phyloP scores from a whole-genome alignment of 2,888 invertebrate species.

The Nomada ferruginata region DNA sequence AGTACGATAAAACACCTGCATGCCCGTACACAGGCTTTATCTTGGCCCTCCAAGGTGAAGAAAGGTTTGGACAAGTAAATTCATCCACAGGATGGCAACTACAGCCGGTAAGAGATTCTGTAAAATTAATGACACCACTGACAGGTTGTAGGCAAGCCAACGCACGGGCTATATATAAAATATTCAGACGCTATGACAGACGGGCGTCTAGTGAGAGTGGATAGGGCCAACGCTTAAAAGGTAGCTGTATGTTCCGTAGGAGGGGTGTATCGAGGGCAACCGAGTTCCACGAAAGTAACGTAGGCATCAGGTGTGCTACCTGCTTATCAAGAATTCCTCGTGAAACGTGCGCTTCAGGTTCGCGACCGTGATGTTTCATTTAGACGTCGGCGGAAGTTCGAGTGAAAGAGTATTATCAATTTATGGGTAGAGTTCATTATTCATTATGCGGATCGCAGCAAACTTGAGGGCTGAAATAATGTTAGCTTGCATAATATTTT shows the following conservation, averaged over 20 bases:
- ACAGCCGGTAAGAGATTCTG: slow-evolving; percentile 60
- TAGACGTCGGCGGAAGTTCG: neutral
- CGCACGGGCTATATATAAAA: slow-evolving; percentile 67
- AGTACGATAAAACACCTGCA: neutral
- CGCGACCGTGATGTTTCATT: slow-evolving; percentile 48
- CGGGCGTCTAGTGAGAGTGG: slow-evolving; percentile 67
- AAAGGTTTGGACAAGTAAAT: slow-evolving; percentile 43
- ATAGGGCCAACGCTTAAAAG: slow-evolving; percentile 63
- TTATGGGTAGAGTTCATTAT: slow-evolving; percentile 27
- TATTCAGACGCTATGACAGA: slow-evolving; percentile 74
- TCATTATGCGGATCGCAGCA: slow-evolving; percentile 18
- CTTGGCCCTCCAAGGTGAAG: slow-evolving; percentile 18
- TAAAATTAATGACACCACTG: slow-evolving; percentile 67
- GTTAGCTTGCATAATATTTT: neutral
- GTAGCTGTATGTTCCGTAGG: slow-evolving; percentile 56
- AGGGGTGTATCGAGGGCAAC: slow-evolving; percentile 55
- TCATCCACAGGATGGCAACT: slow-evolving; percentile 52
- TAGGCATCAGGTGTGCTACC: slow-evolving; percentile 62
- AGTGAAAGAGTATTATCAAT: slow-evolving; percentile 29
- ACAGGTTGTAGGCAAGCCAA: slow-evolving; percentile 49
- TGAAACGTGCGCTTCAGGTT: slow-evolving; percentile 18
- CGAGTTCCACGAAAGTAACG: slow-evolving; percentile 3
- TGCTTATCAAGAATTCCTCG: slow-evolving; percentile 63
- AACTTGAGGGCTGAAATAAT: neutral
- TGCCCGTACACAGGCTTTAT: slow-evolving; percentile 17